A percentile compares a stretch with the other conserved stretches of the same genome.
phyloP scores from a whole-genome alignment of 2,888 invertebrate species.

The Incurvaria masculella region DNA sequence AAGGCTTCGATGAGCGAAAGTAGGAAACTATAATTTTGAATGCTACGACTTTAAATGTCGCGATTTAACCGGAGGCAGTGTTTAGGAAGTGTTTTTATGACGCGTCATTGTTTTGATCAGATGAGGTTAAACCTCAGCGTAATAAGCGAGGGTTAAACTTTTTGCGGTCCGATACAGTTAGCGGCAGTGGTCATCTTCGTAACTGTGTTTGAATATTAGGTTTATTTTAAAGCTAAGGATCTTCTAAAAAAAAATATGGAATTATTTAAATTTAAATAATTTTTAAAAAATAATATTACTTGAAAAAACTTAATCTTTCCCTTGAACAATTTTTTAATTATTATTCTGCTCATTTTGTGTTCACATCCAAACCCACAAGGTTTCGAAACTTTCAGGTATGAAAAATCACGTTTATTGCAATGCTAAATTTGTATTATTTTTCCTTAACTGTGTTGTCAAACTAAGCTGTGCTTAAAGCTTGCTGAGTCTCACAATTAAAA shows the following conservation, averaged over 20 bases:
- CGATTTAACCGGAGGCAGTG: neutral
- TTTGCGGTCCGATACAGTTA: too few species aligned
- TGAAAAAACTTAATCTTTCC: constrained; percentile 1
- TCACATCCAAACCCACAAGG: constrained; percentile 12
- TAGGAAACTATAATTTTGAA: neutral
- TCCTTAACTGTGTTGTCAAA: too few species aligned
- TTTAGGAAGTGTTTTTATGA: neutral
- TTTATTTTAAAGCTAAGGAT: too few species aligned
- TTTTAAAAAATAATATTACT: constrained; percentile 4
- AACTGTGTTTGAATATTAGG: too few species aligned
- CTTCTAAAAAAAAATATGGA: too few species aligned
- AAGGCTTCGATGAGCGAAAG: constrained; percentile 10
- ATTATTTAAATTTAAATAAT: constrained; percentile 3
- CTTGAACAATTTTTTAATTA: neutral
- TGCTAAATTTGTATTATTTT: too few species aligned
- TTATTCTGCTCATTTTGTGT: neutral
- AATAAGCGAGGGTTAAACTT: too few species aligned
- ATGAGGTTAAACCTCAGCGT: neutral
- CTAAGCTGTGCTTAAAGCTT: too few species aligned
- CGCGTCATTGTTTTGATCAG: neutral
- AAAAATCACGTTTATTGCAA: too few species aligned
- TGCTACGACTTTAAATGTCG: neutral
- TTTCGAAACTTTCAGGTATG: constrained; percentile 9
- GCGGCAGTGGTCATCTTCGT: too few species aligned
- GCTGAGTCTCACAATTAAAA: too few species aligned